Evolutionary conservation across 2,888 invertebrate genomes (phyloP), one percentile per base, ranked within the genome.

Genomic region (Harpagoxenus sublaevis): DNA sequence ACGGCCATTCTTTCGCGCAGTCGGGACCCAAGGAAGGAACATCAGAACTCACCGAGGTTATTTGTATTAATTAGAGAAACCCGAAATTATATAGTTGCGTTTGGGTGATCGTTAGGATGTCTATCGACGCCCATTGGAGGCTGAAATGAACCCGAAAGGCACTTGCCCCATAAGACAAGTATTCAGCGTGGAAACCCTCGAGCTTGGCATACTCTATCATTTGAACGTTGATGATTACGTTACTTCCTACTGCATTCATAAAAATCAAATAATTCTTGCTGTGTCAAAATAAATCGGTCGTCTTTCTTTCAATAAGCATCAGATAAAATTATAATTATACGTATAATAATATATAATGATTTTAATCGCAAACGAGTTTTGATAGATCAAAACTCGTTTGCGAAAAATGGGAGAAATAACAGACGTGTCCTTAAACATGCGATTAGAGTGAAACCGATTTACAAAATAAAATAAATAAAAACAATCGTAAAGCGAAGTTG

Each of bases 11-110:
- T 79, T 73, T 66, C 48, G 18, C 42, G n/a, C 23, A 70, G 55
- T 63, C 53, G 62, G 53, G 55, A 84, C 18, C 23, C 53, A 10
- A 65, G 53, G 35, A 10, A 65, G 53, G 35, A 53, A 60, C 45
- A 65, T 62, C 62, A 35, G 48, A 48, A 68, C 53, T 84, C 79
- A 51, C 45, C 74, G n/a, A 60, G 75, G 84, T 85, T 90, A 86
- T 90, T 87, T 88, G 87, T 90, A 90, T 90, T 88, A 89, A 90
- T 90, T 88, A 88, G 81, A 83, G 85, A 85, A 87, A 65, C 66
- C 83, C 82, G 81, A 86, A 90, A 90, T 90, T 90, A 68, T 90
- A 68, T 48, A 90, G 86, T 86, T 85, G 83, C 82, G 75, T 66
- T 79, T 62, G 65, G 39, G n/a, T 31, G 85, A 87, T 88, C 88